These are phyloP conservation scores for Mellilla xanthometata DNA, from an alignment of 2,888 invertebrate genomes.

Conservation along the genomic window DNA sequence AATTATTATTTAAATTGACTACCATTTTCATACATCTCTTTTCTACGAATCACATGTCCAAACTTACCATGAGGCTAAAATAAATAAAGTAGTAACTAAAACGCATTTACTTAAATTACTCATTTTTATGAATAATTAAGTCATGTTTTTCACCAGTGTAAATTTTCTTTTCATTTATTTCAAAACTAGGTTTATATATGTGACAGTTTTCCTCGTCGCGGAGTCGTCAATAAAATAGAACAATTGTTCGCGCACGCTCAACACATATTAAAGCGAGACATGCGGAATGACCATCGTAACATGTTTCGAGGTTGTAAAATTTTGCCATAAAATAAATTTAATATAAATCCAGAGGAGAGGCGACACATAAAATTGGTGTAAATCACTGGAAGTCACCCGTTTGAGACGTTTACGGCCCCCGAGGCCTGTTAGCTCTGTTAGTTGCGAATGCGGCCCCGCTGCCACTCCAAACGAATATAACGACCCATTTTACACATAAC, in stretches of 20 bases:
- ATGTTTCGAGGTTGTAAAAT: conserved; percentile 72
- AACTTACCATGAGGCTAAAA: too few species aligned
- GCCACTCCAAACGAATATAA: conserved; percentile 63
- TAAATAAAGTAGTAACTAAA: too few species aligned
- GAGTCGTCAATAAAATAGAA: conserved; percentile 22
- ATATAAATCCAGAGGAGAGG: conserved; percentile 72
- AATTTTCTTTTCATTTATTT: too few species aligned
- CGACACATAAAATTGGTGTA: conserved; percentile 80
- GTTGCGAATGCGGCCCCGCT: conserved; percentile 61
- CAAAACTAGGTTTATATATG: too few species aligned
- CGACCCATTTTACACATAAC: conserved; percentile 58
- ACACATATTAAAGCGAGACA: conserved; percentile 47
- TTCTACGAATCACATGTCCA: too few species aligned
- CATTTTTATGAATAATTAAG: too few species aligned
- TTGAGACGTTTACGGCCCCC: conserved; percentile 76
- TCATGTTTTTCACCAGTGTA: too few species aligned
- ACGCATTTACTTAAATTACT: too few species aligned
- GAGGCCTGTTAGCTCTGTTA: conserved; percentile 76
- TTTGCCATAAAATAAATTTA: conserved; percentile 76
- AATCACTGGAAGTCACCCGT: conserved; percentile 79
- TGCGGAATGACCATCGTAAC: conserved; percentile 59
- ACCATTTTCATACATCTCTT: too few species aligned
- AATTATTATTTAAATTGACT: too few species aligned
- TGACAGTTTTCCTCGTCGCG: conserved; percentile 16
- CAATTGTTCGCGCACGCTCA: conserved; percentile 28